Evolutionary conservation across 2,888 invertebrate genomes (phyloP).

Genomic region (Zygaena filipendulae): DNA sequence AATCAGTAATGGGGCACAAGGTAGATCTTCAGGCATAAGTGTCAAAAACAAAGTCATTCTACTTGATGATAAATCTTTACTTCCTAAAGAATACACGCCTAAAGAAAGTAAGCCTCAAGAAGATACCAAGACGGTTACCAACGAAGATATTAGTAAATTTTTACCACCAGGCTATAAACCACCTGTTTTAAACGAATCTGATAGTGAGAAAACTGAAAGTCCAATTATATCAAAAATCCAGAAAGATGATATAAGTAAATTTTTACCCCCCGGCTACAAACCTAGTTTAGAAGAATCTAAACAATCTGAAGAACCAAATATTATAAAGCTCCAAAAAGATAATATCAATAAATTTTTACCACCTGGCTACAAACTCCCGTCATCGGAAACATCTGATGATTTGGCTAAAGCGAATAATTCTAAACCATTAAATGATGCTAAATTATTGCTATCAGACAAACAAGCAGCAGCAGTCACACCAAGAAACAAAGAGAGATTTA

Average conservation of each 20-base stretch:
- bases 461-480: too few relatives aligned
- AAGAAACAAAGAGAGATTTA: too few relatives aligned
- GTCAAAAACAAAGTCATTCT: constrained; percentile 69
- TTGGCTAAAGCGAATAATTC: too few relatives aligned
- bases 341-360: constrained; percentile 72
- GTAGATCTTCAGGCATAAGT: constrained; percentile 60
- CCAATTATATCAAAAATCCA: constrained; percentile 60
- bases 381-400: constrained; percentile 28
- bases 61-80: constrained; percentile 62
- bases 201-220: too few relatives aligned
- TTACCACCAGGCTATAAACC: constrained; percentile 76
- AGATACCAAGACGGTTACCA: constrained; percentile 55
- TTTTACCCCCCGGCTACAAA: constrained; percentile 77
- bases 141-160: constrained; percentile 69
- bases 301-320: too few relatives aligned
- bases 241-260: constrained; percentile 67
- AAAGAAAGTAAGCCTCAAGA: constrained; percentile 46
- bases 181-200: too few relatives aligned
- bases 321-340: constrained; percentile 61
- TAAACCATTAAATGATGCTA: too few relatives aligned
- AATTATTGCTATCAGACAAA: too few relatives aligned
- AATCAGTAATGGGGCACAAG: constrained; percentile 48
- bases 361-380: constrained; percentile 70
- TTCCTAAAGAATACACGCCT: constrained; percentile 66
- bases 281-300: too few relatives aligned